Evolutionary conservation across 1,140 invertebrate genomes (phyloP), one percentile per base, ranked within the genome.

Genomic region (Aphis gossypii): DNA sequence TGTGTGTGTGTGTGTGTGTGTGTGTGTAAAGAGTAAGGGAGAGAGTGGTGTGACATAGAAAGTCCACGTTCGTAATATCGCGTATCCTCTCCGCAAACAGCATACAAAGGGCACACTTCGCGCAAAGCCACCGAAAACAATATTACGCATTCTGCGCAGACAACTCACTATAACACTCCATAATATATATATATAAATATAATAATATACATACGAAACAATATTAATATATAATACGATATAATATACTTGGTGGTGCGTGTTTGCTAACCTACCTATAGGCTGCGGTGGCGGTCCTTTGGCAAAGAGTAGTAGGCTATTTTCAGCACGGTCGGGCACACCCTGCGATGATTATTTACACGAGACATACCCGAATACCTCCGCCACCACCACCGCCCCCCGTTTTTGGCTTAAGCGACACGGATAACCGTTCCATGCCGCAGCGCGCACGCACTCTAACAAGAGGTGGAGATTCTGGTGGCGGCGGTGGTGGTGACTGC

Each of bases 271-370:
- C 44, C 44, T 88, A 46, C 84, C 44, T 48, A 88, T n/a, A 88
- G 18, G n/a, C 35, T 83, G 38, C 38, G 21, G 38, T 83, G 82
- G 21, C 46, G 86, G 30, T 51, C 46, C 46, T 88, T 88, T 88
- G 86, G 46, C 86, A 51, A 88, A 51, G 86, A 88, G 86, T 48
- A 46, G 44, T 87, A 51, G 48, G 48, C 48, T 51, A 23, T 76
- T 76, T 46, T 44, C 84, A 44, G 46, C 44, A 35, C 18, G 86
- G 86, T 88, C 84, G 84, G 44, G 84, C 84, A 87, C 84, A 87
- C 84, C 44, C 84, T n/a, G 44, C 38, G 86, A 88, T 88, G 30
- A 89, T 89, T 89, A 54, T 89, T 89, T 89, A 54, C 87, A 89
- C 87, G 21, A 89, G 48, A 89, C 87, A 76, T 76, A 76, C 60